Base-by-base conservation (phyloP, 2,113 vertebrate species). In the Salvelinus fontinalis region DNA sequence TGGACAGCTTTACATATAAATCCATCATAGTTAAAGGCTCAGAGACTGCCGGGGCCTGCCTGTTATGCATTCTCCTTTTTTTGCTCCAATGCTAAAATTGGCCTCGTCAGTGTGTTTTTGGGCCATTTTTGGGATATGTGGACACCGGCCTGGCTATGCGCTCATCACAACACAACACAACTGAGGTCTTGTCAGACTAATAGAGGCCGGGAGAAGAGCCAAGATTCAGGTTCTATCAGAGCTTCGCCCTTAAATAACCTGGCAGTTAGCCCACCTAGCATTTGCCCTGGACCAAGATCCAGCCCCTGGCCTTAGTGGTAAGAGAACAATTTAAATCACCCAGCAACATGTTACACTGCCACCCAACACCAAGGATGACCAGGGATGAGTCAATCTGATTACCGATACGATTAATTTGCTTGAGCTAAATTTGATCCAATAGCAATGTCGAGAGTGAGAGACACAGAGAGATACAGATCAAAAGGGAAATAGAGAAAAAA, bases 101-200 rank as follows among this genome's bases (percentile, higher is more conserved):
- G 39, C 39, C 39, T 9, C 39, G 11, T 44, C 39, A 44, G 39
- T 44, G 8, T 44, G 8, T 44, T 44, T 44, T 12, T 11, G 39
- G 39, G 39, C 39, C 39, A 44, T 44, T 44, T 44, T 11, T 44
- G 39, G 39, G 39, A 44, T 39, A 39, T 44, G 39, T 44, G 39
- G 8, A 44, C 39, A 44, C 39, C 18, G 20, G 31, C 60, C 60
- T 74, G 9, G 16, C 34, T 22, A 8, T 22, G 65, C 34, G 48
- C 27, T 67, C 74, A 64, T 64, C 34, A 16, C 59, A n/a, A 44
- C 48, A 9, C 62, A n/a, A n/a, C n/a, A n/a, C n/a, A n/a, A n/a
- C 54, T 54, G 44, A 68, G 27, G 44, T 67, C 65, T 75, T 68
- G 65, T 57, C 74, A 34, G 24, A 68, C 24, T 75, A 57, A 75